Percentiles rank a stretch among this genome's conserved stretches.
These are phyloP conservation scores for Orius laevigatus DNA, from an alignment of 1,140 invertebrate species.

Conservation along the genomic window DNA sequence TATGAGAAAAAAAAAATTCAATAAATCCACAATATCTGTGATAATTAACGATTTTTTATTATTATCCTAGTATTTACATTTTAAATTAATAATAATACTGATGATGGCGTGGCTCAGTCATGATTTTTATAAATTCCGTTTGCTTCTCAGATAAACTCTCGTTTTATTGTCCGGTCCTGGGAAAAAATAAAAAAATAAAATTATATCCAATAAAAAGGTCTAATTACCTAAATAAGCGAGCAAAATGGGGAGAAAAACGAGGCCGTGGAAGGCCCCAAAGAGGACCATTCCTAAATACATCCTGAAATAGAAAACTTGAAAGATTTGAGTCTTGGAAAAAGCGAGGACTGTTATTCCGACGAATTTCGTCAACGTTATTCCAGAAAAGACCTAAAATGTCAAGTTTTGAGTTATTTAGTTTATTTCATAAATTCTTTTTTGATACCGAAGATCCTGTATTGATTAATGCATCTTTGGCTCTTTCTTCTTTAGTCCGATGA, in stretches of 20 bases:
- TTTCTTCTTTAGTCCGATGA: slow-evolving; percentile 45
- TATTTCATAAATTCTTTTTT: slow-evolving; percentile 13
- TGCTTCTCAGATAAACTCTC: too few species aligned
- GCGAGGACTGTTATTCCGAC: slow-evolving; percentile 86
- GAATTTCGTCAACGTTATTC: slow-evolving; percentile 94
- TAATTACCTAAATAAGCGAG: slow-evolving; percentile 86
- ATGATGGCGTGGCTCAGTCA: too few species aligned
- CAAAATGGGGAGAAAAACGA: slow-evolving; percentile 90
- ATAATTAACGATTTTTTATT: too few species aligned
- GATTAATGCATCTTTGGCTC: slow-evolving; percentile 70
- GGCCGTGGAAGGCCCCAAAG: slow-evolving; percentile 84
- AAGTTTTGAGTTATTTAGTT: background rate
- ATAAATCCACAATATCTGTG: too few species aligned
- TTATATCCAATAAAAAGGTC: background rate
- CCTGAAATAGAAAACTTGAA: slow-evolving; percentile 93
- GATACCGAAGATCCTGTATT: slow-evolving; percentile 87
- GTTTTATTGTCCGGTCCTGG: too few species aligned
- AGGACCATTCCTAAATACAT: slow-evolving; percentile 97
- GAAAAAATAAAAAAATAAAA: too few species aligned
- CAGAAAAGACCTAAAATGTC: slow-evolving; percentile 53
- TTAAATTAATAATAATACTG: too few species aligned
- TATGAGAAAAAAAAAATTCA: too few species aligned
- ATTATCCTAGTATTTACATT: too few species aligned
- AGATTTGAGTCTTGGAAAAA: slow-evolving; percentile 94
- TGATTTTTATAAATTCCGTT: too few species aligned